Percentiles rank a stretch among this genome's conserved stretches.
Conservation (phyloP, 2,888 invertebrate genomes). For the Agrotis exclamationis region DNA sequence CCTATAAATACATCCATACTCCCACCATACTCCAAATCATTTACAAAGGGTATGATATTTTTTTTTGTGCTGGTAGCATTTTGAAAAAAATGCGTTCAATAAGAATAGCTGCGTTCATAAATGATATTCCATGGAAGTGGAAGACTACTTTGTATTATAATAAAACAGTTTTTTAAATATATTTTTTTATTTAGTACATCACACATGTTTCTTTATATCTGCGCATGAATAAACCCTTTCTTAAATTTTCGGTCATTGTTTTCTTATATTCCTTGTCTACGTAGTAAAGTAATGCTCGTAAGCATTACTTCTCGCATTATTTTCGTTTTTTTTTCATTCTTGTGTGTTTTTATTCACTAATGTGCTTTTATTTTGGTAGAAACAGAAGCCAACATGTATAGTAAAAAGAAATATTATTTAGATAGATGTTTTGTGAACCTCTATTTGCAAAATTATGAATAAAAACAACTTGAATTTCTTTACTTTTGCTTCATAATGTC, state of each 20-base stretch:
- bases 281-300: background rate
- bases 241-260: background rate
- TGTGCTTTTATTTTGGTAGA: conserved; percentile 2
- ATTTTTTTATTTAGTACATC: background rate
- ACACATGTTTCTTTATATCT: background rate
- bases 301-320: background rate
- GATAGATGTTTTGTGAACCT: background rate
- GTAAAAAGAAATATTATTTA: background rate
- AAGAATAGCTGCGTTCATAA: conserved; percentile 1
- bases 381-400: background rate
- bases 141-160: no score
- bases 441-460: no score
- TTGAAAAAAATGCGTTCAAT: conserved; percentile 30
- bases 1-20: background rate
- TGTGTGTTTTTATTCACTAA: no score
- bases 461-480: background rate
- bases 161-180: no score
- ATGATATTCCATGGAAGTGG: background rate
- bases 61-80: conserved; percentile 26
- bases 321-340: no score
- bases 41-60: background rate
- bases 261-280: background rate
- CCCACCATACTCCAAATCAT: background rate
- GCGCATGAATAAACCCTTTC: no score
- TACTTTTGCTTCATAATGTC: no score